Base-by-base conservation (phyloP, 2,888 invertebrate species). In the Sisyra terminalis region DNA sequence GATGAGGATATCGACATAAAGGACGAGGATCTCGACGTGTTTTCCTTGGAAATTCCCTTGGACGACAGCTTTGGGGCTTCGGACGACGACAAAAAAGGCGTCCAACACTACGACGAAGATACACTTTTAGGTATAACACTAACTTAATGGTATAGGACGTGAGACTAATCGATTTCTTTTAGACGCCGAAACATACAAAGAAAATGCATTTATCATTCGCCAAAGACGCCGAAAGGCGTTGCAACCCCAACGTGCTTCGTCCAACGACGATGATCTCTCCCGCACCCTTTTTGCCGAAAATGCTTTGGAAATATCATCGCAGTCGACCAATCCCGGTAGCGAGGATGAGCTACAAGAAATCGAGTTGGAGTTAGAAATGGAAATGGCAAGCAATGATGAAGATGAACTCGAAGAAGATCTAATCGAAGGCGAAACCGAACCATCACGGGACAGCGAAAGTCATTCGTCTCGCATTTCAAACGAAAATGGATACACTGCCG, bases 181-280 rank as follows among this genome's bases (percentile, higher is more conserved):
- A 8, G 17, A 29, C 10, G 29, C 29, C 29, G 14, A 29, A 24
- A 29, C 29, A 8, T 30, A 29, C 14, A 40, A 15, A 17, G 16
- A 37, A 17, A 17, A 50, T 45, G 40, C 50, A 49, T 37, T 45
- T 39, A 41, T 39, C 50, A 18, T 48, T 50, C 29, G 51, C 50
- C 40, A 45, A 45, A 16, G 45, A 48, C 44, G 57, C 42, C 49
- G 60, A 17, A 60, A 60, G 49, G 52, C 56, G 4, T 43, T 55
- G 4, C 51, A 53, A 34, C 60, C 60, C 1, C 60, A 60, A 47
- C 51, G 51, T 31, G 57, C 57, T 8, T 9, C 55, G 51, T 34
- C 44, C 32, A 43, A 44, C 42, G 42, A 15, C 24, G 41, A 5
- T 31, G 32, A 24, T 40, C 39, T 13, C 13, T 18, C 14, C 14